Base-by-base conservation (phyloP, 2,797 vertebrate genomes). In the Bucorvus abyssinicus region DNA sequence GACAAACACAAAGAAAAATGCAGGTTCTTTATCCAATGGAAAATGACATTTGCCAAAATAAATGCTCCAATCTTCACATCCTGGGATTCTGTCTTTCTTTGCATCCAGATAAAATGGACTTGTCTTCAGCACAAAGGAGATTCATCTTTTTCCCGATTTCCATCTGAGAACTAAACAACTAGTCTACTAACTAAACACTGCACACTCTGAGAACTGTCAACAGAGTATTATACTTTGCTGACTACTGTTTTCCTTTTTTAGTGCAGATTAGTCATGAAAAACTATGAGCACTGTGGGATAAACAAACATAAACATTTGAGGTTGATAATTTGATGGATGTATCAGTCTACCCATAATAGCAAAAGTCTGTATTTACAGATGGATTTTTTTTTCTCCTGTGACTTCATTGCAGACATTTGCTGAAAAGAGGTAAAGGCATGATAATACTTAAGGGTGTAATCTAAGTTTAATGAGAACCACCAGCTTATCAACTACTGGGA, bases 31-130 rank as follows among this genome's bases (percentile, higher is more conserved):
- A 56, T 64, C 12, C n/a, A 61, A 49, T 14, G 9, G 26, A 84
- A 89, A 76, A 74, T 34, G 3, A 52, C 24, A 70, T 84, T 84
- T 88, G 5, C 5, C 14, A 84, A 85, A 79, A 65, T 14, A 93
- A 67, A 34, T 40, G 38, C 10, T 40, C 32, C 0, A 0, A 2
- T 49, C 17, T 84, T 84, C 57, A 49, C 2, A 75, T 60, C 24
- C 24, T 53, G 12, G 3, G 1, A 6, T 84, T 34, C 2, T 79
- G 78, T 60, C 18, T 76, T 67, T 40, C 6, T 75, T 87, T 65
- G 9, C 29, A 50, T 45, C 29, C 34, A 50, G 34, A 29, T 40
- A 74, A 83, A 63, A 59, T 18, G 5, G 17, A 17, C 18, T 55
- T 57, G 21, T 53, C 36, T 65, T 85, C 52, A 85, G 7, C 9